A percentile compares a stretch with the other conserved stretches of the same genome.
Conservation (phyloP, 2,113 vertebrate species). For the Paratilapia polleni region DNA sequence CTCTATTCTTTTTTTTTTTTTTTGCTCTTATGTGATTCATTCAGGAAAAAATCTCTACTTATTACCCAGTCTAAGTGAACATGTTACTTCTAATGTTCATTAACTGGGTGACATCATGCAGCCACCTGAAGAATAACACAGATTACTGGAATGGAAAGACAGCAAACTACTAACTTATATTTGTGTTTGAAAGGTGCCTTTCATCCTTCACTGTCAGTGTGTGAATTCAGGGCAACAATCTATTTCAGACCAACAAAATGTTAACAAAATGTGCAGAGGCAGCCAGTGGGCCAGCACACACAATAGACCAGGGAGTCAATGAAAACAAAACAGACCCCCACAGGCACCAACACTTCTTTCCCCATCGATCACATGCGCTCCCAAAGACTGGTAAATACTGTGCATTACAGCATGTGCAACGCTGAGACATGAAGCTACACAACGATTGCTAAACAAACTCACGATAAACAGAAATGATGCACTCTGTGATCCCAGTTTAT, state of each 20-base stretch:
- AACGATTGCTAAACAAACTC: neutral
- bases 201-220: neutral
- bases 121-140: neutral
- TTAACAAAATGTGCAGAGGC: constrained; percentile 64
- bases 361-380: neutral
- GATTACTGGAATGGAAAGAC: neutral
- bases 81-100: neutral
- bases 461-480: neutral
- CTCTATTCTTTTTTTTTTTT: neutral
- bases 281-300: constrained; percentile 54
- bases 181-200: constrained; percentile 20
- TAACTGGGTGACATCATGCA: neutral
- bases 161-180: neutral
- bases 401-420: neutral
- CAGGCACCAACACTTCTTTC: constrained; percentile 1
- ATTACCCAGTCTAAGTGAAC: constrained; percentile 36
- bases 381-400: constrained; percentile 35
- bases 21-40: neutral
- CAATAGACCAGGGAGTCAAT: constrained; percentile 52
- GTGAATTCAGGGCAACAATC: constrained; percentile 32
- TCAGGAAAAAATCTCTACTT: constrained; percentile 5
- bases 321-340: constrained; percentile 67
- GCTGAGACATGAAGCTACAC: neutral
- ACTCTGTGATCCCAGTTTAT: neutral
- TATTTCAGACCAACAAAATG: constrained; percentile 57